Conservation (phyloP, 2,797 vertebrate species). For the Rhodeus uyekii region DNA sequence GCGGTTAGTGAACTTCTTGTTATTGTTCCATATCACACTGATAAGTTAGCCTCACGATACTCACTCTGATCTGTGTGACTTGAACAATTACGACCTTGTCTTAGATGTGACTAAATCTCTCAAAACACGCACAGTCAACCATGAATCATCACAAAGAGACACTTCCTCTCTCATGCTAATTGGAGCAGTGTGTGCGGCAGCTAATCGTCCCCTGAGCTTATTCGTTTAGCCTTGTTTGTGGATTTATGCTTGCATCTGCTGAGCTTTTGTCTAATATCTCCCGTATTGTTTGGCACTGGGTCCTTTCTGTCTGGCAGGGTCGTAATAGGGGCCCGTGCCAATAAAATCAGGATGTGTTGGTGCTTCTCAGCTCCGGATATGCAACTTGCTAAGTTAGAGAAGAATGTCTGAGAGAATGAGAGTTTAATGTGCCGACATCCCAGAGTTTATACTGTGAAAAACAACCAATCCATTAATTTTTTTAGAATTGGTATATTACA, state of each 20-base stretch:
- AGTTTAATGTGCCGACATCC: neutral
- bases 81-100: conserved; percentile 31
- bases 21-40: conserved; percentile 28
- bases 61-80: conserved; percentile 38
- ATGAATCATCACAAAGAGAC: conserved; percentile 68
- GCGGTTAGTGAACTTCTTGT: neutral
- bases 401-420: conserved; percentile 1
- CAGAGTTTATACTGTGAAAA: neutral
- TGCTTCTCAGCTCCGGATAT: conserved; percentile 25
- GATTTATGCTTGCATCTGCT: conserved; percentile 65
- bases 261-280: conserved; percentile 61
- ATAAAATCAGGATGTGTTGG: conserved; percentile 50
- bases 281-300: conserved; percentile 39
- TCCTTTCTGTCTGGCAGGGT: conserved; percentile 49
- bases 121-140: conserved; percentile 52
- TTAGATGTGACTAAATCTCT: conserved; percentile 64
- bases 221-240: conserved; percentile 65
- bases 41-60: conserved; percentile 31
- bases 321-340: neutral
- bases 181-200: conserved; percentile 66
- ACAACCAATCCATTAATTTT: neutral
- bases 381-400: conserved; percentile 12
- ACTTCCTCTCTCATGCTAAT: conserved; percentile 74
- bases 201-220: conserved; percentile 66
- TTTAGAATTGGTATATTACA: too few relatives aligned